Conservation (phyloP, 2,888 invertebrate genomes). For the Ellobium chinense region DNA sequence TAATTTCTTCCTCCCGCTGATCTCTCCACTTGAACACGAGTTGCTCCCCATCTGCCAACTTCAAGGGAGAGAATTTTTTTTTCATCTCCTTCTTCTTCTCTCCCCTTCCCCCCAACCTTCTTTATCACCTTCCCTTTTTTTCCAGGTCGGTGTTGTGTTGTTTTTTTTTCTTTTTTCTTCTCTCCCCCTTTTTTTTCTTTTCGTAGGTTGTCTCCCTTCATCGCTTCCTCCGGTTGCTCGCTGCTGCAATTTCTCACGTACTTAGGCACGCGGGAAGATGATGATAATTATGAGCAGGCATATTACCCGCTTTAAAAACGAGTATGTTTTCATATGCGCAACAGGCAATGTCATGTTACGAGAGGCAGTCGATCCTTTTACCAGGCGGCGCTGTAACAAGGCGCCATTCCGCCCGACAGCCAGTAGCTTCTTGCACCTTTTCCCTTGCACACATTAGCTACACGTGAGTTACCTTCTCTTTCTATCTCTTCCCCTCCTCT, state of each 20-base stretch:
- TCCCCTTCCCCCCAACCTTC: no score
- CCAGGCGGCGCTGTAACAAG: conserved; percentile 1
- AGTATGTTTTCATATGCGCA: conserved; percentile 26
- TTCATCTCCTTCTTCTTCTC: no score
- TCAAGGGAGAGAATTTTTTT: background rate
- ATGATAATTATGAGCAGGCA: conserved; percentile 25
- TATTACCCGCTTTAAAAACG: conserved; percentile 29
- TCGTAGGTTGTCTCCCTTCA: background rate
- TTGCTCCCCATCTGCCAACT: background rate
- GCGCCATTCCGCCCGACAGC: conserved; percentile 9
- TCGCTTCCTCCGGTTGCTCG: background rate
- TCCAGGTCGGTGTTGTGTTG: background rate
- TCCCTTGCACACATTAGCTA: conserved; percentile 1
- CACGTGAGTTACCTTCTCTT: background rate
- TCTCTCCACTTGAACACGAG: background rate
- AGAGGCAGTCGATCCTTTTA: conserved; percentile 7
- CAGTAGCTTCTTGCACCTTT: background rate
- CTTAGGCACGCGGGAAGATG: conserved; percentile 16
- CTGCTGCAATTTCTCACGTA: conserved; percentile 33
- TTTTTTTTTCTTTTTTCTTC: background rate
- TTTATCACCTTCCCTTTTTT: no score
- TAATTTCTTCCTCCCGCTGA: background rate
- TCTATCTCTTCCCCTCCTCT: background rate
- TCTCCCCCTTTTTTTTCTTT: background rate
- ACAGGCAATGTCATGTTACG: conserved; percentile 18